Evolutionary conservation across 1,140 invertebrate genomes (phyloP), one percentile per base, ranked within the genome.

Genomic region (Apis florea): DNA sequence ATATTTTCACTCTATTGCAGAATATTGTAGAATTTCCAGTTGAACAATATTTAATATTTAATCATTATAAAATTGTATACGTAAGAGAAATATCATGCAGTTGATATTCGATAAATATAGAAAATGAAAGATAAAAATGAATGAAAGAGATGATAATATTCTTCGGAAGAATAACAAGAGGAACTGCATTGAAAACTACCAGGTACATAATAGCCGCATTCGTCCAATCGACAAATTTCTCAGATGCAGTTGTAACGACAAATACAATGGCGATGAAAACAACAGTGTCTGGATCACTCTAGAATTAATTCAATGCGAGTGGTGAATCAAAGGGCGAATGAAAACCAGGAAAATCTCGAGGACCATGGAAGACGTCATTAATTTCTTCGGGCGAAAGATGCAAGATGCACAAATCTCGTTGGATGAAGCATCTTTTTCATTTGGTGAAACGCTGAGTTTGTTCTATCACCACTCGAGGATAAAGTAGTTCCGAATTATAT

Each of bases 391-490:
- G 17, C 21, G 19, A 31, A 26, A 68, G 40, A 69, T 59, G 80
- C 66, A 49, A 76, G 61, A 54, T 54, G 77, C 49, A 67, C 19
- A 47, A 64, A 63, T 70, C 66, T 40, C 31, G 31, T 68, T 17
- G 63, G 10, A 24, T 24, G 51, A 11, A 73, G 71, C 54, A 74
- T 31, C 71, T 56, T 74, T 74, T 64, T 72, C 58, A 51, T 64
- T 59, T n/a, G 19, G 6, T 5, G 72, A 81, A 72, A 75, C 71
- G 79, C 72, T 61, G 79, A 81, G 63, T 47, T 68, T 75, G 79
- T 81, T 81, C 56, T n/a, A 26, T 74, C 79, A 71, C 53, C 53
- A n/a, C 79, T 75, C 79, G 49, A 75, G 51, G 66, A 58, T 63
- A 54, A 80, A 79, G 69, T 26, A 21, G 69, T 49, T 21, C 31